Evolutionary conservation across 2,888 invertebrate species (phyloP).

Genomic region (Ctena decussata): DNA sequence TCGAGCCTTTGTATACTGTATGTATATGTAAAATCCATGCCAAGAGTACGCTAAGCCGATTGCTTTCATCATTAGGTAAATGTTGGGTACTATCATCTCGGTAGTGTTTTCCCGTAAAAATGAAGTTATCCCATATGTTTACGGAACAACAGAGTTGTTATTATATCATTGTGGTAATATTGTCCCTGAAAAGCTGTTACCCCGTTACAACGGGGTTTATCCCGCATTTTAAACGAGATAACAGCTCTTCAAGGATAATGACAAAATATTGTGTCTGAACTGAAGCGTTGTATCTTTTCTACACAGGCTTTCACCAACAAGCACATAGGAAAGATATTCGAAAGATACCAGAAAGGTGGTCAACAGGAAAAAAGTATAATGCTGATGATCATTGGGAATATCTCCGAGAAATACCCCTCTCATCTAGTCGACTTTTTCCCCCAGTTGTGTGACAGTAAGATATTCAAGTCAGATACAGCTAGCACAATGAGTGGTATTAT

Average conservation of each 20-base stretch:
- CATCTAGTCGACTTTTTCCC: not conserved
- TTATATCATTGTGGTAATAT: too few relatives aligned
- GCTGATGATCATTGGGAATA: not conserved
- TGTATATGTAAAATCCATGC: too few relatives aligned
- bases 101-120: too few relatives aligned
- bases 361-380: not conserved
- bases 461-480: not conserved
- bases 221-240: too few relatives aligned
- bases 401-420: not conserved
- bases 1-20: too few relatives aligned
- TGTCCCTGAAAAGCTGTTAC: too few relatives aligned
- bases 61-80: too few relatives aligned
- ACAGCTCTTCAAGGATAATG: conserved; percentile 32
- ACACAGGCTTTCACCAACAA: conserved; percentile 19
- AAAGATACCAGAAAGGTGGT: not conserved
- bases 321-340: conserved; percentile 9
- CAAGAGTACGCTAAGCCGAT: too few relatives aligned
- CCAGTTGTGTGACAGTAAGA: conserved; percentile 23
- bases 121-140: too few relatives aligned
- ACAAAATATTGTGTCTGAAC: conserved; percentile 29
- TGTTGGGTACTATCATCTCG: too few relatives aligned
- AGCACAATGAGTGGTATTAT: conserved; percentile 2
- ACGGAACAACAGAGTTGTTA: too few relatives aligned
- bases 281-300: conserved; percentile 46
- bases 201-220: too few relatives aligned